Conservation (phyloP, 2,888 invertebrate species). For the Pachliopta kotzebuea region DNA sequence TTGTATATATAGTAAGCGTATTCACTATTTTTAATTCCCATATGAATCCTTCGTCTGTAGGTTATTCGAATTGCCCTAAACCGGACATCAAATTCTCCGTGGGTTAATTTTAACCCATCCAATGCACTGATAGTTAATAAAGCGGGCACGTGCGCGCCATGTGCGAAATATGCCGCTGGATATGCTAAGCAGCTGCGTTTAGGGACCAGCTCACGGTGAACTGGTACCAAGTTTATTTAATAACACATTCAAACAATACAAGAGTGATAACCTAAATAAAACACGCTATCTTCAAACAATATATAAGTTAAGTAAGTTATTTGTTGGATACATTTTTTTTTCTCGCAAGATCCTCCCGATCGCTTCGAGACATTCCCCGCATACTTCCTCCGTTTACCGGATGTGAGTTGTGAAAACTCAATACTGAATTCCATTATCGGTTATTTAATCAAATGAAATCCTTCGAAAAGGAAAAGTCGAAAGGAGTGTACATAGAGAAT, state of each 20-base stretch:
- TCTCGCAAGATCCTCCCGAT: not conserved
- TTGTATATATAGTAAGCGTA: too few species aligned
- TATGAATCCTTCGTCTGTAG: not conserved
- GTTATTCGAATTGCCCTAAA: not conserved
- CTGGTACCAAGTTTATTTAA: constrained; percentile 26
- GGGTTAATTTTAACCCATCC: constrained; percentile 28
- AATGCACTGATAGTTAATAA: constrained; percentile 39
- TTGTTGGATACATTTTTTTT: not conserved
- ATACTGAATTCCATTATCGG: constrained; percentile 19
- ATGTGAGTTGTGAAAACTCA: constrained; percentile 22
- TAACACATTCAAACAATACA: constrained; percentile 4
- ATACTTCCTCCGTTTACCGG: constrained; percentile 12
- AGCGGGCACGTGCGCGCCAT: constrained; percentile 41
- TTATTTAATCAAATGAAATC: constrained; percentile 8
- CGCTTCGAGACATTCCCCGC: constrained; percentile 11
- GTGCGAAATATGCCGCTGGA: constrained; percentile 37
- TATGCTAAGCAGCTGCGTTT: constrained; percentile 38
- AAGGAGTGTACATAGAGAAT: not conserved
- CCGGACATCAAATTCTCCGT: constrained; percentile 13
- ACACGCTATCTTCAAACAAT: not conserved
- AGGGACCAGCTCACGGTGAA: constrained; percentile 25
- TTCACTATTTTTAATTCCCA: too few species aligned
- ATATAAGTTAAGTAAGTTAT: not conserved
- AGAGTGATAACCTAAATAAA: not conserved
- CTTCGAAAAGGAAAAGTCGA: constrained; percentile 5